Evolutionary conservation across 2,113 vertebrate genomes (phyloP), one percentile per base, ranked within the genome.

Genomic region (Sylvia atricapilla): DNA sequence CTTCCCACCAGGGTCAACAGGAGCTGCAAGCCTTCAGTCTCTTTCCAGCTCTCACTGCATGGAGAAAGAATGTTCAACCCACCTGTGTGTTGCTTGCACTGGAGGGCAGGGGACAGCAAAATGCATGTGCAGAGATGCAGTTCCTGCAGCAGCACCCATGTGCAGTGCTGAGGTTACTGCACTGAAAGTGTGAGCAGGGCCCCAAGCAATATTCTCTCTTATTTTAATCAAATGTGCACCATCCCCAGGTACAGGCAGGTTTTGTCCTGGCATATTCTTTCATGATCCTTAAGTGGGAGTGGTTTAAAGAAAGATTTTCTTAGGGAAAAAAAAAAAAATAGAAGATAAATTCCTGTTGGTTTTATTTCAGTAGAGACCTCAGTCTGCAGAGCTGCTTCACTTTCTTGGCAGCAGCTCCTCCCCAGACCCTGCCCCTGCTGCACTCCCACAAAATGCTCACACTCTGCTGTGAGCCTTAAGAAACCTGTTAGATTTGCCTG

Each of bases 281-380:
- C 25, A 17, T 20, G 37, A 37, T 44, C 25, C 27, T 64, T 39
- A 62, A 46, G 20, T 63, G 21, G 50, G 53, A 37, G 55, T 17
- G 37, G 23, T 77, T 89, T 72, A 35, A 68, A 55, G 25, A 9
- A 49, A 46, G 53, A 39, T 46, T 85, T 89, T 70, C 23, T 46
- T 43, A 47, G 31, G 1, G 9, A 33, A 74, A 55, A 31, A 31
- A 13, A 11, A 33, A 74, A 55, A 31, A 31, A 13, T 28, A n/a
- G 14, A 6, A 10, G 3, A 39, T 13, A 44, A 49, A 30, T 27
- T 59, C 21, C 56, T 1, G 0, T 64, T 33, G 2, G 9, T 30
- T 7, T 87, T 27, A 5, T 46, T 67, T 72, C n/a, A 33, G 24
- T 12, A 25, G 52, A 44, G 22, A 30, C 9, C 17, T 35, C 30